A percentile compares a stretch with the other conserved stretches of the same genome.
These are phyloP conservation scores for Seladonia tumulorum DNA, from an alignment of 2,888 invertebrate species.

Conservation along the genomic window DNA sequence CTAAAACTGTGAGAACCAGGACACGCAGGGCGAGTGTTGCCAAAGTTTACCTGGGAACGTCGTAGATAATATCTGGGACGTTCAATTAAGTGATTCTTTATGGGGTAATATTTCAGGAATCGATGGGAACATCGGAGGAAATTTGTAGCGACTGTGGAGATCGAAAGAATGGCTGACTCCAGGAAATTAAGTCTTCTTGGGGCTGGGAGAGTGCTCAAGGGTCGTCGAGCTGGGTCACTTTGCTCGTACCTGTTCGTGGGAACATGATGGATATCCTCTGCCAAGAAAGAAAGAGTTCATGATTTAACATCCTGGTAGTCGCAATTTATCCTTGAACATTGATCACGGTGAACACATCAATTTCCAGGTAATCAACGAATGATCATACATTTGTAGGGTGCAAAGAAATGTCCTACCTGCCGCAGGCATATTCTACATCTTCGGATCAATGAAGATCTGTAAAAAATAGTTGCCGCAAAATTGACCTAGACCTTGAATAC, in stretches of 20 bases:
- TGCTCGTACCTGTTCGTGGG: slow-evolving; percentile 74
- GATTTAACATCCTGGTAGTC: neutral
- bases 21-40: neutral
- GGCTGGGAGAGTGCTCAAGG: slow-evolving; percentile 53
- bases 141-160: neutral
- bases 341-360: neutral
- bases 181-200: slow-evolving; percentile 15
- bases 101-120: slow-evolving; percentile 6
- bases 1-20: neutral
- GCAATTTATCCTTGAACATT: neutral
- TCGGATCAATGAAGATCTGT: too few species aligned
- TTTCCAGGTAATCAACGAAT: neutral
- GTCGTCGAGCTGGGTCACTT: slow-evolving; percentile 53
- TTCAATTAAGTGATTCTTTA: slow-evolving; percentile 15
- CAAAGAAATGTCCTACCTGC: too few species aligned
- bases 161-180: neutral
- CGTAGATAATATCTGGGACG: neutral
- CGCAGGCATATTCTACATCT: too few species aligned
- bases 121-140: slow-evolving; percentile 8
- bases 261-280: slow-evolving; percentile 61
- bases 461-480: too few species aligned
- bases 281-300: slow-evolving; percentile 41
- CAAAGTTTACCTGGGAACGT: neutral
- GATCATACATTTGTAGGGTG: too few species aligned
- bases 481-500: too few species aligned